phyloP scores from a whole-genome alignment of 1,140 invertebrate species.

The Trinorchestia longiramus region DNA sequence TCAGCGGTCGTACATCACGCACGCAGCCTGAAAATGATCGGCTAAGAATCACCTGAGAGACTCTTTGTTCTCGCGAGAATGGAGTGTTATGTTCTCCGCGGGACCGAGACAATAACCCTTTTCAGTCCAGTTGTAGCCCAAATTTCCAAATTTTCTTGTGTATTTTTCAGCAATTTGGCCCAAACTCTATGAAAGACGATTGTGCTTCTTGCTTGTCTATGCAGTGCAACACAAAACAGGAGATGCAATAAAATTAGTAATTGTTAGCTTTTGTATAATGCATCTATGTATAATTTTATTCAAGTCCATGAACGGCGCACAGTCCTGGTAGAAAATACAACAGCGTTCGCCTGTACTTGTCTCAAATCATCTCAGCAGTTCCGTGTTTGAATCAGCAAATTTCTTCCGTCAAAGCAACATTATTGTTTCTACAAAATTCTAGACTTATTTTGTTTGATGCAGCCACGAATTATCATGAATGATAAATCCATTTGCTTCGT shows the following conservation, averaged over 20 bases:
- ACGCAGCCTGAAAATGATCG: no score
- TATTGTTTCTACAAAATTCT: not conserved
- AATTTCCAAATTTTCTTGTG: not conserved
- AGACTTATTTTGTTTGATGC: not conserved
- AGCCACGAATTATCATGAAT: not conserved
- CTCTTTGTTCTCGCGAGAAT: not conserved
- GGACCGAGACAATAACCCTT: not conserved
- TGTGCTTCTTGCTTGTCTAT: not conserved
- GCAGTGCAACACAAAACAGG: not conserved
- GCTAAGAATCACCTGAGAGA: not conserved
- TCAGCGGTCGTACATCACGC: no score
- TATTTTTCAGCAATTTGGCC: not conserved
- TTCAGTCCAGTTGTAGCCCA: not conserved
- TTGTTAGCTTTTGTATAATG: no score
- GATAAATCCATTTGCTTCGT: not conserved
- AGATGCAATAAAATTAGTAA: no score
- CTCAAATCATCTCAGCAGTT: no score
- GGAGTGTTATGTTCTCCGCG: not conserved
- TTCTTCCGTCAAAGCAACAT: not conserved
- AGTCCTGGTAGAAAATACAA: not conserved
- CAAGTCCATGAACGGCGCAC: not conserved
- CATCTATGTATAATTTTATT: no score
- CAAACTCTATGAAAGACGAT: no score
- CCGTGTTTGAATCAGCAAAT: not conserved
- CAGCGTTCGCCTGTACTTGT: no score